phyloP scores from a whole-genome alignment of 2,113 vertebrate genomes.

The Lophius piscatorius region DNA sequence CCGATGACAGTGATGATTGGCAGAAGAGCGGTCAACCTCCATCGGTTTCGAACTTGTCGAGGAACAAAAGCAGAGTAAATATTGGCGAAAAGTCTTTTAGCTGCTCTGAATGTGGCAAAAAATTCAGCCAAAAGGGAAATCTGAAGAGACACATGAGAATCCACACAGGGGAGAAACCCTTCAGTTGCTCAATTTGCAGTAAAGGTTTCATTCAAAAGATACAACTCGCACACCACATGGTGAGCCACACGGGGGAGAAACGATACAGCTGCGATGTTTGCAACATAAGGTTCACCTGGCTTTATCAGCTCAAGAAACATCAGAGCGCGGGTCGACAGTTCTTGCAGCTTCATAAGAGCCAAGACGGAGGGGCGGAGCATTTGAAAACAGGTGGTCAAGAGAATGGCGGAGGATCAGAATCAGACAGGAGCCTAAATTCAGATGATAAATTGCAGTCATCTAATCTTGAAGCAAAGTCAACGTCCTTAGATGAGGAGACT shows the following conservation, averaged over 20 bases:
- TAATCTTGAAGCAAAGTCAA: too few relatives aligned
- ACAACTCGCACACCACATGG: not conserved
- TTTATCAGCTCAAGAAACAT: not conserved
- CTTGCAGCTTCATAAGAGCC: too few relatives aligned
- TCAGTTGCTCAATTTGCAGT: not conserved
- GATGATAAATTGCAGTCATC: too few relatives aligned
- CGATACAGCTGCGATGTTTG: not conserved
- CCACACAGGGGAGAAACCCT: not conserved
- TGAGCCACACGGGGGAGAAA: not conserved
- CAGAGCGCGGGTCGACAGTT: not conserved
- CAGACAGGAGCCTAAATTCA: too few relatives aligned
- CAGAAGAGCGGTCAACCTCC: not conserved
- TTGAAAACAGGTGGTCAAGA: too few relatives aligned
- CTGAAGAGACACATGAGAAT: not conserved
- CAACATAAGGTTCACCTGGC: not conserved
- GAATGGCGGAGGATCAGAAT: too few relatives aligned
- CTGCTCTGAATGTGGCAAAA: not conserved
- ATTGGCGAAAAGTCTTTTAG: not conserved
- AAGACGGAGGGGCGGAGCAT: too few relatives aligned
- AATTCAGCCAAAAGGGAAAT: not conserved
- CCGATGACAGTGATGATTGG: not conserved
- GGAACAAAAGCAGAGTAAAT: not conserved
- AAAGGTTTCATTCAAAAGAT: not conserved
- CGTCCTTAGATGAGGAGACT: too few relatives aligned
- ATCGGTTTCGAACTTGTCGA: not conserved